These are phyloP conservation scores for Dynastes maya DNA, from an alignment of 2,888 invertebrate species.

Conservation along the genomic window DNA sequence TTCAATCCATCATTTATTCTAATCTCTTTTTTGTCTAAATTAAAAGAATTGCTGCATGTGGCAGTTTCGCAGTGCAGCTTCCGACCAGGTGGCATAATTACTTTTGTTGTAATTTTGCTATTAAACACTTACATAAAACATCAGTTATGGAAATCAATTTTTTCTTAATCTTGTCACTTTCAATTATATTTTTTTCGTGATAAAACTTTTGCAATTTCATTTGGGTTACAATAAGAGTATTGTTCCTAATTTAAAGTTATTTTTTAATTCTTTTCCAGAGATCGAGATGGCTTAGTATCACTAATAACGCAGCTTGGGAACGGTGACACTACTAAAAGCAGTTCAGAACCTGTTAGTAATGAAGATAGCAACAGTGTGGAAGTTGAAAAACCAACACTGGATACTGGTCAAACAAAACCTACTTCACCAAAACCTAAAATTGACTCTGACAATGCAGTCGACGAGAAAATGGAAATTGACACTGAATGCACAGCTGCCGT, in stretches of 20 bases:
- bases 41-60: no score
- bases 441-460: constrained; percentile 57
- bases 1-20: no score
- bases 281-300: constrained; percentile 83
- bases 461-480: constrained; percentile 58
- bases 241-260: background rate
- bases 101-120: no score
- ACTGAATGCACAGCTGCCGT: constrained; percentile 54
- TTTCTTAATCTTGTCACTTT: no score
- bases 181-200: no score
- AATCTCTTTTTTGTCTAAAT: no score
- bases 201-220: no score
- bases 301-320: constrained; percentile 83
- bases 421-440: constrained; percentile 54
- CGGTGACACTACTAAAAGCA: constrained; percentile 78
- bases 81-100: no score
- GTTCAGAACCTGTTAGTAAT: constrained; percentile 75
- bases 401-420: constrained; percentile 72
- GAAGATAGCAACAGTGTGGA: constrained; percentile 79
- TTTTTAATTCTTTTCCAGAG: constrained; percentile 59
- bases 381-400: constrained; percentile 73
- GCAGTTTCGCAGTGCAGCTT: no score
- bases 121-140: no score
- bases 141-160: no score
- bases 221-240: no score